A percentile compares a stretch with the other conserved stretches of the same genome.
Conservation (phyloP, 2,113 vertebrate species). For the Pterocles gutturalis region DNA sequence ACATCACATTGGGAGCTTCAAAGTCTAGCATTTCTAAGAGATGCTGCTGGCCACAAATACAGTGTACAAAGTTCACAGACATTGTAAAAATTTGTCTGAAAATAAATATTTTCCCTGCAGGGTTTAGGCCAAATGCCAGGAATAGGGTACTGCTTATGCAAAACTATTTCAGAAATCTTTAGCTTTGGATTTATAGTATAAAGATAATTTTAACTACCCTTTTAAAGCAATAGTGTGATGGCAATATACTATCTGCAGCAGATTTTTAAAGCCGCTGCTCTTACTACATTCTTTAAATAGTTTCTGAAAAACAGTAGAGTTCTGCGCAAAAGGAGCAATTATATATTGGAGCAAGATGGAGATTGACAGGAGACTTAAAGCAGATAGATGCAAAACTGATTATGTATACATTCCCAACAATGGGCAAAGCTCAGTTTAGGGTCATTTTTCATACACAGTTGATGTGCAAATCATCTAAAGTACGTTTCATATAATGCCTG, state of each 20-base stretch:
- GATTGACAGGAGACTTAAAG: not conserved
- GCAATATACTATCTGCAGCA: not conserved
- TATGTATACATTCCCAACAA: conserved; percentile 6
- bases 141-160: not conserved
- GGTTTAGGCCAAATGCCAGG: not conserved
- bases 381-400: not conserved
- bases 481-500: not conserved
- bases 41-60: not conserved
- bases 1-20: not conserved
- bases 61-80: not conserved
- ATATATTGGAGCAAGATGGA: not conserved
- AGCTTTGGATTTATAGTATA: not conserved
- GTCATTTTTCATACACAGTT: not conserved
- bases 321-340: not conserved
- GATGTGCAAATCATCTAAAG: conserved; percentile 23
- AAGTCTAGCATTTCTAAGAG: not conserved
- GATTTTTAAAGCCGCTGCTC: not conserved
- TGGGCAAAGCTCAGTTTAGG: not conserved
- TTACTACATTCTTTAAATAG: not conserved
- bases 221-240: not conserved
- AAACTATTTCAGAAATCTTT: not conserved
- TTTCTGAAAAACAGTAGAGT: not conserved
- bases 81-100: not conserved
- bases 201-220: not conserved
- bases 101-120: not conserved